These are phyloP conservation scores for Drosophila ambigua DNA, from an alignment of 1,140 invertebrate genomes.

Conservation along the genomic window DNA sequence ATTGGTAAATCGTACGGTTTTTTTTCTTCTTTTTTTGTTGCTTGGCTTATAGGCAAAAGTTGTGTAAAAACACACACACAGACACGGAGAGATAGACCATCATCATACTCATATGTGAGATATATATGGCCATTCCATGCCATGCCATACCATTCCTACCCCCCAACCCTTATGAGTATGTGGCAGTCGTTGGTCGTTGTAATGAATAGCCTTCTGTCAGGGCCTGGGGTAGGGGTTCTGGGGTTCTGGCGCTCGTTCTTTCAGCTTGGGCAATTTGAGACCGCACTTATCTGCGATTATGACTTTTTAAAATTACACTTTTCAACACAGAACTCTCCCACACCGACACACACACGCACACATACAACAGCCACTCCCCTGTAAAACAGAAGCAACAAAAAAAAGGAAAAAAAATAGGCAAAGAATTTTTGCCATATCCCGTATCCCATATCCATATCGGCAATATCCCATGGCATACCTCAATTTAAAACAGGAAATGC, in stretches of 20 bases:
- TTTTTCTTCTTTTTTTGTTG: conserved; percentile 18
- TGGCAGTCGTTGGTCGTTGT: conserved; percentile 51
- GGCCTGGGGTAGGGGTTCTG: conserved; percentile 37
- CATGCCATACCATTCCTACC: conserved; percentile 6
- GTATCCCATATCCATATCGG: conserved; percentile 72
- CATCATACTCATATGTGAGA: conserved; percentile 33
- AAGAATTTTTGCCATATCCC: conserved; percentile 60
- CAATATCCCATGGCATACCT: conserved; percentile 73
- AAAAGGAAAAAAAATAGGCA: conserved; percentile 48
- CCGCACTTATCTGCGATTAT: conserved; percentile 84
- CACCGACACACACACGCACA: conserved; percentile 6
- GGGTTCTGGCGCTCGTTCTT: too few relatives aligned
- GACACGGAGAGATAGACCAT: conserved; percentile 21
- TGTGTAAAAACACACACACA: conserved; percentile 59
- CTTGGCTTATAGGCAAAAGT: conserved; percentile 66
- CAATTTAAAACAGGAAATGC: conserved; percentile 84
- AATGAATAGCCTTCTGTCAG: conserved; percentile 76
- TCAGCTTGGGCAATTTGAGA: conserved; percentile 69
- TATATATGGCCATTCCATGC: conserved; percentile 28
- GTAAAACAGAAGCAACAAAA: conserved; percentile 50
- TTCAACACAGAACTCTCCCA: conserved; percentile 59
- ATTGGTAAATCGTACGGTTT: conserved; percentile 54
- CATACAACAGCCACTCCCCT: background rate
- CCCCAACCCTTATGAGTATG: conserved; percentile 28
- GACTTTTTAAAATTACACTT: conserved; percentile 83